Conservation (phyloP, 2,888 invertebrate species). For the Drosophila longiperda region DNA sequence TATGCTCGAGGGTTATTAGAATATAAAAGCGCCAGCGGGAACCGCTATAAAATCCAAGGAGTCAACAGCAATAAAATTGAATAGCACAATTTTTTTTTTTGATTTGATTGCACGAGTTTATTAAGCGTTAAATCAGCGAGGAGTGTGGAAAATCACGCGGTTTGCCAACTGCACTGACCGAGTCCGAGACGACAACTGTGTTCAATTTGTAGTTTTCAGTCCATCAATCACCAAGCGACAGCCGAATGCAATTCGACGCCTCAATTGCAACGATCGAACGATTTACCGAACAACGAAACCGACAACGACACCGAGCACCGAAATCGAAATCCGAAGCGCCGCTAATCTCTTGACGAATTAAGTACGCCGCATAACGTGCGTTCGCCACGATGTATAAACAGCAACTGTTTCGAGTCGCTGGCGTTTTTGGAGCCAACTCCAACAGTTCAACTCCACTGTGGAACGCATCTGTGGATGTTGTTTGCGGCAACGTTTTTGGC, state of each 20-base stretch:
- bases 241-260: conserved; percentile 67
- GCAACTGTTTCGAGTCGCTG: conserved; percentile 59
- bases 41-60: conserved; percentile 71
- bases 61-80: conserved; percentile 53
- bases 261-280: conserved; percentile 63
- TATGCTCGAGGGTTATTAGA: conserved; percentile 53
- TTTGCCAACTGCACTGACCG: conserved; percentile 64
- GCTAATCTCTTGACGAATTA: conserved; percentile 16
- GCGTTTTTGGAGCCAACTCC: conserved; percentile 50
- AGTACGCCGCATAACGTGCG: conserved; percentile 56
- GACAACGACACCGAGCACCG: conserved; percentile 40
- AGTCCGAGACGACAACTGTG: conserved; percentile 58
- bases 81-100: conserved; percentile 41
- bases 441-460: conserved; percentile 53
- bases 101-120: conserved; percentile 23
- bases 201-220: conserved; percentile 32
- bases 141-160: conserved; percentile 6
- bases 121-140: conserved; percentile 4
- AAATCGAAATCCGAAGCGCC: conserved; percentile 43
- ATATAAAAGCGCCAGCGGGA: conserved; percentile 58
- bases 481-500: conserved; percentile 65
- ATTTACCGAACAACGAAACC: conserved; percentile 31
- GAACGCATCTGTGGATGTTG: conserved; percentile 67
- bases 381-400: conserved; percentile 66
- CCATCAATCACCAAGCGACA: conserved; percentile 65